A percentile compares a stretch with the other conserved stretches of the same genome.
Evolutionary conservation across 2,888 invertebrate species (phyloP).

Genomic region (Glyphotaelius pellucidus): DNA sequence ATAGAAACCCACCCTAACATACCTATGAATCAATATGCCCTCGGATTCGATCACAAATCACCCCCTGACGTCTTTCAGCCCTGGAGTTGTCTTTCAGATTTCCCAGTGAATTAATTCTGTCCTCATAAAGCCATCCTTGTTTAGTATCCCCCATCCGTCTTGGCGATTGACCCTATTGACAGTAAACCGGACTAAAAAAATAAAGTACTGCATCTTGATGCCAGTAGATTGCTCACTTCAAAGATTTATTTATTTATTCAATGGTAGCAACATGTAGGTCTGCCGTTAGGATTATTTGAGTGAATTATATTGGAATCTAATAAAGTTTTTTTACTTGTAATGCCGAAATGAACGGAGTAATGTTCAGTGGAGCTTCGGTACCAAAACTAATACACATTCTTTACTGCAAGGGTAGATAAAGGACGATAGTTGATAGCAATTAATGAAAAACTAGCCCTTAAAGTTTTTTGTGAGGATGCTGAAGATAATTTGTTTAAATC

Average conservation of each 20-base stretch:
- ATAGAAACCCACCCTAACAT: neutral
- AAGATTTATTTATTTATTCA: neutral
- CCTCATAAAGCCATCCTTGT: constrained; percentile 18
- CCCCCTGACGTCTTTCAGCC: constrained; percentile 14
- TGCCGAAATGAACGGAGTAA: neutral
- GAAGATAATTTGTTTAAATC: too few species aligned
- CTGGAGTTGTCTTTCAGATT: constrained; percentile 28
- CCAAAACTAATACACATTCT: neutral
- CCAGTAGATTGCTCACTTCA: neutral
- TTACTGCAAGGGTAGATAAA: too few species aligned
- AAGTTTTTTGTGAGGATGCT: too few species aligned
- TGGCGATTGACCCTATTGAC: neutral
- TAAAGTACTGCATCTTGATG: constrained; percentile 15
- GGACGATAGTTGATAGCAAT: too few species aligned
- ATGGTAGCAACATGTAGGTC: neutral
- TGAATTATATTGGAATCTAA: neutral
- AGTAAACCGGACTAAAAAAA: neutral
- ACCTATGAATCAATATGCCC: constrained; percentile 8
- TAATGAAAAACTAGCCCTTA: too few species aligned
- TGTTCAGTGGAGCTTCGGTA: neutral
- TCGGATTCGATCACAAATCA: constrained; percentile 35
- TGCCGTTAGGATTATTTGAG: neutral
- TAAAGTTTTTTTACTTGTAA: neutral
- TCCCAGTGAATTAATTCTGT: constrained; percentile 30
- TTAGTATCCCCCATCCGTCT: constrained; percentile 35